These are phyloP conservation scores for Tetheella fluctuosa DNA, from an alignment of 2,888 invertebrate genomes.

Conservation along the genomic window DNA sequence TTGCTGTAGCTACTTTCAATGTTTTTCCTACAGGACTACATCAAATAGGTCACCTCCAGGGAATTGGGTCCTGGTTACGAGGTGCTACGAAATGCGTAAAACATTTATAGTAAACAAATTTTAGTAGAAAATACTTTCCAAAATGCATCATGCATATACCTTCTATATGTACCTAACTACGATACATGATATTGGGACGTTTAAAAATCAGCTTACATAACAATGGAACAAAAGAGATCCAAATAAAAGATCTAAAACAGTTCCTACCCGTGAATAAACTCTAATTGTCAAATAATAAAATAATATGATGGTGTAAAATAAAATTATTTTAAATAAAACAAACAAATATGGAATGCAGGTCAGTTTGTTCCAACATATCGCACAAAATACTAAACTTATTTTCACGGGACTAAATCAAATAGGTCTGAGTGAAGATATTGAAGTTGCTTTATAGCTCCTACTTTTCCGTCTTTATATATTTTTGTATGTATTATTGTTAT, in stretches of 20 bases:
- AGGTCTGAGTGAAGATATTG: not conserved
- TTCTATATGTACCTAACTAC: no score
- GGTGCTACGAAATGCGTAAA: not conserved
- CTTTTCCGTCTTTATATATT: not conserved
- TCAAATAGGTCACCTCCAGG: slow-evolving; percentile 1
- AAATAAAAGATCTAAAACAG: not conserved
- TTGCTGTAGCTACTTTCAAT: not conserved
- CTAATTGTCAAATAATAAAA: not conserved
- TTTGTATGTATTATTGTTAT: not conserved
- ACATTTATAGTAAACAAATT: slow-evolving; percentile 3
- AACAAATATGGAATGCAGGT: not conserved
- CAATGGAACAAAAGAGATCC: not conserved
- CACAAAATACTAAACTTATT: not conserved
- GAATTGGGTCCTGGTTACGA: slow-evolving; percentile 3
- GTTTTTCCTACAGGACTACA: not conserved
- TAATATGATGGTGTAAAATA: not conserved
- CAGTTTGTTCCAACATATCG: not conserved
- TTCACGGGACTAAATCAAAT: slow-evolving; percentile 2
- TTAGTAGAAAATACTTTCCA: not conserved
- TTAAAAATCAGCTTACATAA: no score
- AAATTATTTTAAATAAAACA: not conserved
- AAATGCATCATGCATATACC: not conserved
- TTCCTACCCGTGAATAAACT: not conserved
- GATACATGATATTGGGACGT: no score
- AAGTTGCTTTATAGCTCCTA: not conserved